Conservation (phyloP, 2,888 invertebrate species). For the Hofmannophila pseudospretella region DNA sequence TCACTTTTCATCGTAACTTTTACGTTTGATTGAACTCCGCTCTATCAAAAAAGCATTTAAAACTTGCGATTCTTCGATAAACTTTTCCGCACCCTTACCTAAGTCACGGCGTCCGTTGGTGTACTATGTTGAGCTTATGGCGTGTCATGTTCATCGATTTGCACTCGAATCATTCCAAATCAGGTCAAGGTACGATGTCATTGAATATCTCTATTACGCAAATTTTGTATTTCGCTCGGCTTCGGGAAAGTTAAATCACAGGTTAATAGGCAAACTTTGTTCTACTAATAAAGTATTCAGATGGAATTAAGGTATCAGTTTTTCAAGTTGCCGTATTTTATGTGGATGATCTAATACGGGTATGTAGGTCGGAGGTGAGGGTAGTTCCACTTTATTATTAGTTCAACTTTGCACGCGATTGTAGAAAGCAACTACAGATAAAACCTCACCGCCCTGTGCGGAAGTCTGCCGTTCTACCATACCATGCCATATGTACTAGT, state of each 20-base stretch:
- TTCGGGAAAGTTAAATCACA: slow-evolving; percentile 2
- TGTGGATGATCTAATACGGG: neutral
- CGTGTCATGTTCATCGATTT: slow-evolving; percentile 17
- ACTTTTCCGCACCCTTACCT: slow-evolving; percentile 8
- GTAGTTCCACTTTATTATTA: slow-evolving; percentile 7
- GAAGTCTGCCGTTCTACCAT: too few species aligned
- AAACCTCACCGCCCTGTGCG: slow-evolving; percentile 5
- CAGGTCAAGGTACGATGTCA: slow-evolving; percentile 20
- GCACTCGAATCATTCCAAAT: slow-evolving; percentile 17
- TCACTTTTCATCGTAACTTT: too few species aligned
- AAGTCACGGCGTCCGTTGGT: slow-evolving; percentile 7
- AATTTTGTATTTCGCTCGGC: slow-evolving; percentile 10
- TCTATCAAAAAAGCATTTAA: neutral
- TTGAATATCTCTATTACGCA: slow-evolving; percentile 15
- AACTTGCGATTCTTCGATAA: neutral
- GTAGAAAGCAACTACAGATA: slow-evolving; percentile 20
- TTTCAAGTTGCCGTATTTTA: neutral
- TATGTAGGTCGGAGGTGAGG: slow-evolving; percentile 1
- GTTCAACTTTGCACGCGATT: slow-evolving; percentile 17
- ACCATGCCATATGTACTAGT: too few species aligned
- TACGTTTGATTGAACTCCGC: too few species aligned
- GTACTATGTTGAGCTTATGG: slow-evolving; percentile 5
- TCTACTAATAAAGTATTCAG: slow-evolving; percentile 1
- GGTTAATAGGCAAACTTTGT: slow-evolving; percentile 9
- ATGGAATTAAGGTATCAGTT: neutral